Evolutionary conservation across 1,140 invertebrate genomes (phyloP).

Genomic region (Thalassaphorura encarpata): DNA sequence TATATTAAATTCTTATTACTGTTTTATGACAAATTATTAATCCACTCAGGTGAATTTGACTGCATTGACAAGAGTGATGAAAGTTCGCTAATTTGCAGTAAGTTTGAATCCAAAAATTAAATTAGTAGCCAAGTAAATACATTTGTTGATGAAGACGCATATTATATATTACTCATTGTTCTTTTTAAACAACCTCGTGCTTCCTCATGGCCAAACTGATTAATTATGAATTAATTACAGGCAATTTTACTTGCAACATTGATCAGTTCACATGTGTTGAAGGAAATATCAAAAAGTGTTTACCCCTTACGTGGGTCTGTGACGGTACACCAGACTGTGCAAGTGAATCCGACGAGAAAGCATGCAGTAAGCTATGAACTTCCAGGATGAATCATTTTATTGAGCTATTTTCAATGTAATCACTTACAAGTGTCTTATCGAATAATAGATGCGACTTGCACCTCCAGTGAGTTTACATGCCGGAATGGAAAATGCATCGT

Average conservation of each 20-base stretch:
- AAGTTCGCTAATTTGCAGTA: constrained; percentile 53
- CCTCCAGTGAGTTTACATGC: constrained; percentile 81
- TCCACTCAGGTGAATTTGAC: constrained; percentile 54
- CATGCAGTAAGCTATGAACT: constrained; percentile 64
- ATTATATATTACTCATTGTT: too few relatives aligned
- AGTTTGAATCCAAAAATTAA: constrained; percentile 35
- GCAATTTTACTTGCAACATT: constrained; percentile 63
- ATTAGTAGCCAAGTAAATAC: not conserved
- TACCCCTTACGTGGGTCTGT: constrained; percentile 80
- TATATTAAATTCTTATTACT: too few relatives aligned
- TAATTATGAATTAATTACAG: constrained; percentile 42
- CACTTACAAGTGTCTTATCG: not conserved
- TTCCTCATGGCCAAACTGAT: too few relatives aligned
- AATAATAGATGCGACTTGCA: constrained; percentile 67
- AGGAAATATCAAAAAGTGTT: constrained; percentile 65
- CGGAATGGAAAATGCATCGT: constrained; percentile 79
- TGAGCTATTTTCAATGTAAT: not conserved
- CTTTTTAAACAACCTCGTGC: too few relatives aligned
- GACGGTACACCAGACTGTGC: constrained; percentile 76
- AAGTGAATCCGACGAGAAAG: constrained; percentile 76
- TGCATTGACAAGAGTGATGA: constrained; percentile 66
- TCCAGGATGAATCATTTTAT: not conserved
- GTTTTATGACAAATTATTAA: too few relatives aligned
- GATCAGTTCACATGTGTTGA: constrained; percentile 73
- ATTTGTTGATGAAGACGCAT: too few relatives aligned